Percentiles rank a stretch among this genome's conserved stretches.
Evolutionary conservation across 2,888 invertebrate genomes (phyloP).

Genomic region (Crossocerus cetratus): DNA sequence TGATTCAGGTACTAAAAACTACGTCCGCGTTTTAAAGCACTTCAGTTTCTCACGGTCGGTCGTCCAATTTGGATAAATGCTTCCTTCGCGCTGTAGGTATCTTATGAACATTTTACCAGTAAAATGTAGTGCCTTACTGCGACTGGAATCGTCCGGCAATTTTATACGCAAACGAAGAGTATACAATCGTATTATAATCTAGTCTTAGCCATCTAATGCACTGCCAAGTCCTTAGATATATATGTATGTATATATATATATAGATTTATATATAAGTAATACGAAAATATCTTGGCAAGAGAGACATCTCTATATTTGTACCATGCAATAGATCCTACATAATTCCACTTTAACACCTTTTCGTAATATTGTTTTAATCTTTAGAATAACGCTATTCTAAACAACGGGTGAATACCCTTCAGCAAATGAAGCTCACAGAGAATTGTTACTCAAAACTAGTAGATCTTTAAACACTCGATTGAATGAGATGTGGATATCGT

Average conservation of each 20-base stretch:
- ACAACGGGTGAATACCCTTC: too few relatives aligned
- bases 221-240: neutral
- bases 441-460: neutral
- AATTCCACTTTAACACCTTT: slow-evolving; percentile 19
- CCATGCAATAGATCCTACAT: slow-evolving; percentile 33
- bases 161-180: slow-evolving; percentile 12
- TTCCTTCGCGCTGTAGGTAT: neutral
- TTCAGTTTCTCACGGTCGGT: slow-evolving; percentile 32
- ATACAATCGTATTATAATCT: slow-evolving; percentile 6
- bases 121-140: slow-evolving; percentile 15
- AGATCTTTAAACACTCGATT: too few relatives aligned
- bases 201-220: slow-evolving; percentile 23
- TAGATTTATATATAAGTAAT: slow-evolving; percentile 19
- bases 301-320: slow-evolving; percentile 31
- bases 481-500: too few relatives aligned
- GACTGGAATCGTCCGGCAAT: neutral
- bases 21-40: slow-evolving; percentile 57
- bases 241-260: slow-evolving; percentile 18
- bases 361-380: slow-evolving; percentile 17
- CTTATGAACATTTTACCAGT: slow-evolving; percentile 18
- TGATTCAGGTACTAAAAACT: slow-evolving; percentile 67
- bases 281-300: slow-evolving; percentile 57
- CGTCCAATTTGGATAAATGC: slow-evolving; percentile 5
- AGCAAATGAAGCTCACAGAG: too few relatives aligned
- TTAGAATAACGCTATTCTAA: neutral